These are phyloP conservation scores for Coelopa frigida DNA, from an alignment of 1,140 invertebrate genomes.

Conservation along the genomic window DNA sequence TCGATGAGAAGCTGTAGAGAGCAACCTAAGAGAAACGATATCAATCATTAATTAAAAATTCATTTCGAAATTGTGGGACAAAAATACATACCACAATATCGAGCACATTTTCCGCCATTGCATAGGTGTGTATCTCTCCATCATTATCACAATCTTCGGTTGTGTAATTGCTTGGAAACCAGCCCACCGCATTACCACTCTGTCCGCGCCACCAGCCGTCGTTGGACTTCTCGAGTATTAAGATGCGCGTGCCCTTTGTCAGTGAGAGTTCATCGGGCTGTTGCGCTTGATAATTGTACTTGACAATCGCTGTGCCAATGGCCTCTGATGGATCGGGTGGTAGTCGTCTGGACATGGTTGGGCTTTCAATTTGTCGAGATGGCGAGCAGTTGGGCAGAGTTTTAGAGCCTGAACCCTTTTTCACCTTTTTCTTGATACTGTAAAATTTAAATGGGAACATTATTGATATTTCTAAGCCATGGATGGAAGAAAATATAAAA, in stretches of 20 bases:
- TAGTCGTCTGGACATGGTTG: conserved; percentile 63
- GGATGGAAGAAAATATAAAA: too few species aligned
- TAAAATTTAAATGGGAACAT: too few species aligned
- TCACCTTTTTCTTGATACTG: conserved; percentile 90
- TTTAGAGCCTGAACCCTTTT: conserved; percentile 77
- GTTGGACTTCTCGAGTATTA: conserved; percentile 96
- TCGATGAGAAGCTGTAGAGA: conserved; percentile 87
- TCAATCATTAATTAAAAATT: background rate
- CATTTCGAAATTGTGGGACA: background rate
- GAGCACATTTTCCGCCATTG: conserved; percentile 85
- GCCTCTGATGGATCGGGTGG: conserved; percentile 79
- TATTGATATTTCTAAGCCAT: too few species aligned
- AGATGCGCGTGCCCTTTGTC: conserved; percentile 81
- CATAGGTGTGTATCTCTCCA: conserved; percentile 80
- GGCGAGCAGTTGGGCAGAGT: conserved; percentile 77
- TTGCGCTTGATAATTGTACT: conserved; percentile 97
- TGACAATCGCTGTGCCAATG: conserved; percentile 86
- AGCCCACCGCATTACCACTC: conserved; percentile 70
- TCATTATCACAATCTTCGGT: conserved; percentile 85
- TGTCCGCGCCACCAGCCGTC: conserved; percentile 99
- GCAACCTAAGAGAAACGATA: conserved; percentile 52
- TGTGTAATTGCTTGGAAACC: conserved; percentile 97
- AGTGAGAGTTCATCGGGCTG: conserved; percentile 93
- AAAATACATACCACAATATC: conserved; percentile 74
- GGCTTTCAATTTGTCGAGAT: conserved; percentile 69